Evolutionary conservation across 2,113 vertebrate genomes (phyloP).

Genomic region (Zapornia atra): DNA sequence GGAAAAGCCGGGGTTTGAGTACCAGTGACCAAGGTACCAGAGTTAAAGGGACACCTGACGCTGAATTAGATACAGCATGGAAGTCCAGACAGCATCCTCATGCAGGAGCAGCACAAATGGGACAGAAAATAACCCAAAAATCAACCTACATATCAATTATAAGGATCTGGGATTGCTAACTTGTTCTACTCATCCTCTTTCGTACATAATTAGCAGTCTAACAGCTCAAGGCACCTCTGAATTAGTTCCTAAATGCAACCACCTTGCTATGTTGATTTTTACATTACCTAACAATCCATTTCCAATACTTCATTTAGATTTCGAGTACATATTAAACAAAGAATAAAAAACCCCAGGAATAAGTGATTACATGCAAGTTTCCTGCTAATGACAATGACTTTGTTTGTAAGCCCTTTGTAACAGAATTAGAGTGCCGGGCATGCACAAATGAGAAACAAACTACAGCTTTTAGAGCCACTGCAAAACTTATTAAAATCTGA

Average conservation of each 20-base stretch:
- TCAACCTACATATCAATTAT: rapidly evolving
- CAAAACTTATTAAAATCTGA: background rate
- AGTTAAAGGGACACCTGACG: background rate
- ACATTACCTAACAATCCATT: background rate
- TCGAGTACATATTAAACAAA: background rate
- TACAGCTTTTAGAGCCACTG: background rate
- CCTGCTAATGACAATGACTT: background rate
- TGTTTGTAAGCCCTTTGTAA: background rate
- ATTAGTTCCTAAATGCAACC: background rate
- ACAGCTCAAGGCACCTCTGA: background rate
- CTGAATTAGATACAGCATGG: background rate
- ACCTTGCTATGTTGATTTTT: background rate
- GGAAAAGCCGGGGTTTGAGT: background rate
- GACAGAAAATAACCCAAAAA: background rate
- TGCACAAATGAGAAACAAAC: background rate
- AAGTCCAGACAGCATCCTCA: background rate
- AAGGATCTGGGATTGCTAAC: background rate
- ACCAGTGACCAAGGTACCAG: background rate
- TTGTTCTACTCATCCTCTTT: background rate
- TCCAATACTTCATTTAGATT: background rate
- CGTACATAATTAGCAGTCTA: background rate
- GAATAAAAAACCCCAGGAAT: background rate
- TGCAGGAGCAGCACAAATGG: background rate
- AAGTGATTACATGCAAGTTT: background rate
- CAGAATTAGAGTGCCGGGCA: background rate